A percentile compares a stretch with the other conserved stretches of the same genome.
phyloP scores from a whole-genome alignment of 2,797 vertebrate genomes.

The Sciaenops ocellatus region DNA sequence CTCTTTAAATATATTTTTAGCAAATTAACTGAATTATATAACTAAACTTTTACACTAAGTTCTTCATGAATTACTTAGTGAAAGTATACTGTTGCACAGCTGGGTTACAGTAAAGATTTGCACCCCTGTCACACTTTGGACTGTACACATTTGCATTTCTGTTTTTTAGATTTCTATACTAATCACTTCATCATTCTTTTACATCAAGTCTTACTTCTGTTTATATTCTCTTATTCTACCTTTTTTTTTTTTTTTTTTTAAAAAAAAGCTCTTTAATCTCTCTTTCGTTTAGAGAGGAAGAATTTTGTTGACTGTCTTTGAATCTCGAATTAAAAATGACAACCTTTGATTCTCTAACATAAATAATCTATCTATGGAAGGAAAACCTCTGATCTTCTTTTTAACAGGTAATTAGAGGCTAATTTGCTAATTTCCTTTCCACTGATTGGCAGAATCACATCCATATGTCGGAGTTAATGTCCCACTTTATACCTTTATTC shows the following conservation, averaged over 20 bases:
- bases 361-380: constrained; percentile 1
- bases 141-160: background rate
- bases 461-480: constrained; percentile 35
- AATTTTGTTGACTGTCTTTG: background rate
- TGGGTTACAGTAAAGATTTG: background rate
- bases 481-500: constrained; percentile 47
- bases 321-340: background rate
- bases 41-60: no score
- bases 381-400: constrained; percentile 22
- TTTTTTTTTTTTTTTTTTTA: background rate
- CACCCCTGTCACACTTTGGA: background rate
- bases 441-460: constrained; percentile 15
- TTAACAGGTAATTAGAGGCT: constrained; percentile 38
- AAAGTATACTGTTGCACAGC: background rate
- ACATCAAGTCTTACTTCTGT: background rate
- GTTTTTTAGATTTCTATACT: background rate
- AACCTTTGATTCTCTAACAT: background rate
- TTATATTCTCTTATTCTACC: background rate
- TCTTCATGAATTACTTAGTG: background rate
- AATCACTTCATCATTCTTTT: background rate
- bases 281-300: background rate
- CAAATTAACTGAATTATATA: background rate
- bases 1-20: background rate
- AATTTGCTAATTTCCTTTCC: constrained; percentile 36
- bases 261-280: no score